Evolutionary conservation across 2,797 vertebrate genomes (phyloP), one percentile per base, ranked within the genome.

Genomic region (Atherinosoma microstoma): DNA sequence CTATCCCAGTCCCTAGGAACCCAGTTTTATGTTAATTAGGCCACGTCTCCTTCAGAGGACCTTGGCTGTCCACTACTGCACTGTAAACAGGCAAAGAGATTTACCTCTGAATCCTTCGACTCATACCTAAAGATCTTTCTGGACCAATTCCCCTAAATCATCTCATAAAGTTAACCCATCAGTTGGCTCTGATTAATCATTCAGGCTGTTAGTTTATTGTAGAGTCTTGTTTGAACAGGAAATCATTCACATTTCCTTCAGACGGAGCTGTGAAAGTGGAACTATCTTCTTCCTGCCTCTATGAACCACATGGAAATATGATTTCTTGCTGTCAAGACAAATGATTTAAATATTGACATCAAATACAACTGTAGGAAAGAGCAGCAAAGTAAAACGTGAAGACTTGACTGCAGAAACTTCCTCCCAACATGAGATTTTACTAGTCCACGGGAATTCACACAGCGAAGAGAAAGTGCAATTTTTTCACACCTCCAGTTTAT

Each of bases 11-110:
- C 91, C 93, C 94, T 85, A 83, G 91, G 93, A 96, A 96, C 91
- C 94, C 79, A 86, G 89, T 94, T 95, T 95, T 96, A 96, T 96
- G 95, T 93, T 97, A 97, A 98, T 97, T 96, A 93, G 94, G 94
- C 92, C 93, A 87, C 84, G 70, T 96, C 96, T 95, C 96, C 97
- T 98, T 97, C 94, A 94, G 78, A 93, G 92, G 96, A 96, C 96
- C 96, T 98, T 97, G 96, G 92, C 91, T 93, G 93, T 92, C 95
- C 93, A 95, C 89, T 94, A 93, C 94, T 94, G 94, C 76, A 69
- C 70, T 77, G 92, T 94, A 96, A 97, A 95, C 95, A 94, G 93
- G 91, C 90, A 91, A 94, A 92, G 89, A 84, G 79, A 92, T 84
- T 82, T 69, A 78, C 84, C 86, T 89, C 89, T 85, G 85, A 92